phyloP scores from a whole-genome alignment of 2,888 invertebrate species.

The Baronia brevicornis region DNA sequence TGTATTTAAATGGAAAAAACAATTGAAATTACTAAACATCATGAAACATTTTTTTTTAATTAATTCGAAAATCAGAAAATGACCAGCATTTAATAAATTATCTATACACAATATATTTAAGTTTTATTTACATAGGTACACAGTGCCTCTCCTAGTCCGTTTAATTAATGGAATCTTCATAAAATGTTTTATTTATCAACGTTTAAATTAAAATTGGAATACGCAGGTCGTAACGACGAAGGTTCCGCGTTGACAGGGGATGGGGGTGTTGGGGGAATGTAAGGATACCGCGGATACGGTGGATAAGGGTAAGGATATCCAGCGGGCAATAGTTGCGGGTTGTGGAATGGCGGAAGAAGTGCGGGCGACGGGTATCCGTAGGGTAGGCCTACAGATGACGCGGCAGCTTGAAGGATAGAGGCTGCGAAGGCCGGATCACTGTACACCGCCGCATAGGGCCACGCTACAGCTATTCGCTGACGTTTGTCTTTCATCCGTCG shows the following conservation, averaged over 20 bases:
- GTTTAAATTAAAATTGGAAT: slow-evolving; percentile 65
- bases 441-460: slow-evolving; percentile 97
- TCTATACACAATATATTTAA: slow-evolving; percentile 19
- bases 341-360: slow-evolving; percentile 72
- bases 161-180: slow-evolving; percentile 15
- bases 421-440: slow-evolving; percentile 96
- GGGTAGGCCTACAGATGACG: slow-evolving; percentile 80
- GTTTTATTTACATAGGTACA: slow-evolving; percentile 18
- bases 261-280: slow-evolving; percentile 71
- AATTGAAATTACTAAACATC: no score
- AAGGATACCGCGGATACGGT: slow-evolving; percentile 66
- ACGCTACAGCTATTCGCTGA: slow-evolving; percentile 93
- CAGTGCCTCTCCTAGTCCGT: slow-evolving; percentile 16
- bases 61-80: no score
- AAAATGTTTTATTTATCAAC: slow-evolving; percentile 53
- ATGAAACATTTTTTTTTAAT: no score
- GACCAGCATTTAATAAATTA: slow-evolving; percentile 30
- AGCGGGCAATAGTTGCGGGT: slow-evolving; percentile 75
- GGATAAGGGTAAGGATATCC: slow-evolving; percentile 77
- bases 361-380: slow-evolving; percentile 77
- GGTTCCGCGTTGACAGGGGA: slow-evolving; percentile 59
- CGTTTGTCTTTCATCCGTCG: slow-evolving; percentile 98
- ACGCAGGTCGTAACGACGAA: slow-evolving; percentile 62
- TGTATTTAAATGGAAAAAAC: no score
- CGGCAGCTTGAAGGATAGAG: slow-evolving; percentile 92